phyloP scores from a whole-genome alignment of 2,113 vertebrate species.

The Talpa occidentalis region DNA sequence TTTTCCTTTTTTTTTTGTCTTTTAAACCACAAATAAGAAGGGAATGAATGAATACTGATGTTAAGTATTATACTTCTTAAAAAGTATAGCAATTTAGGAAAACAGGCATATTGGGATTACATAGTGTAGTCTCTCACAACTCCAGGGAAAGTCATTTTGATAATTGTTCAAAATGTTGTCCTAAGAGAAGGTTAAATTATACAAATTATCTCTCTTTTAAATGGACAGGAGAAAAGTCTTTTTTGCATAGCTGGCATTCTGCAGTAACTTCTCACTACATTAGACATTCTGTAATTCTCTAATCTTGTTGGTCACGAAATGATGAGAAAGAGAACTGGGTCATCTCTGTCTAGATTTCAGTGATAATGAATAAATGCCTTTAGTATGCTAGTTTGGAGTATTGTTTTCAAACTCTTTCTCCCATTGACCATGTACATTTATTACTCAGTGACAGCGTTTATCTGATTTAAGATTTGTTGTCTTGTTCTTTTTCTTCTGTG shows the following conservation, averaged over 20 bases:
- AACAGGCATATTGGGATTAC: conserved; percentile 52
- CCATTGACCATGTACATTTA: neutral
- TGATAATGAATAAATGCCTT: neutral
- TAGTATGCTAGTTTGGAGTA: neutral
- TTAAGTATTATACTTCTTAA: neutral
- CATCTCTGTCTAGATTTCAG: conserved; percentile 34
- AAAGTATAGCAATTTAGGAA: conserved; percentile 4
- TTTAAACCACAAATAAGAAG: neutral
- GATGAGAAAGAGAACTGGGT: conserved; percentile 39
- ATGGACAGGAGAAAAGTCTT: neutral
- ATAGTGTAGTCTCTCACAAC: neutral
- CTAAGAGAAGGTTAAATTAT: conserved; percentile 5
- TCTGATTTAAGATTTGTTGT: conserved; percentile 38
- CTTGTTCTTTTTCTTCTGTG: neutral
- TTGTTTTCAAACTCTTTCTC: neutral
- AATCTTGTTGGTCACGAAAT: conserved; percentile 41
- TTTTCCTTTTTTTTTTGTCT: neutral
- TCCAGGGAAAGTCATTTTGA: conserved; percentile 12
- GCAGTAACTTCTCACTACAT: neutral
- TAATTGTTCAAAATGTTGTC: conserved; percentile 51
- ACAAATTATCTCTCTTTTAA: neutral
- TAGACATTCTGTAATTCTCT: neutral
- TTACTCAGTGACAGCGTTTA: conserved; percentile 31
- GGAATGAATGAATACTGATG: neutral
- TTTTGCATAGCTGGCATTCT: conserved; percentile 33